Conservation (phyloP, 2,888 invertebrate species). For the Teinopalpus imperialis region DNA sequence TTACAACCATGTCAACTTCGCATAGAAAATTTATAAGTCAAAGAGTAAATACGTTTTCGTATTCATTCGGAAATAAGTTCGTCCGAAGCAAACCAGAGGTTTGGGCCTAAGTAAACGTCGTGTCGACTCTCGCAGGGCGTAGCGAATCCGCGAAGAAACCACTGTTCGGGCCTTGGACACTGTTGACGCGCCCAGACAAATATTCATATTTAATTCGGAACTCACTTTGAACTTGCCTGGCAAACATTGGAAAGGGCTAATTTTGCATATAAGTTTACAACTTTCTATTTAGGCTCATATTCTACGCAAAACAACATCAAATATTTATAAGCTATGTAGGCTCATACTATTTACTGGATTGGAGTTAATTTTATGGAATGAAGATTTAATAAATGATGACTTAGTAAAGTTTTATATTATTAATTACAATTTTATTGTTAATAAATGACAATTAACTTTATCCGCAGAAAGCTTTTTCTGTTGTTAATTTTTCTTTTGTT, state of each 20-base stretch:
- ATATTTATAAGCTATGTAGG: constrained; percentile 18
- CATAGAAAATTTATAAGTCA: constrained; percentile 75
- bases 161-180: constrained; percentile 56
- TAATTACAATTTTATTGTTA: no score
- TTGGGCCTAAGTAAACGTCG: constrained; percentile 69
- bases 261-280: constrained; percentile 39
- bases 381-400: not conserved
- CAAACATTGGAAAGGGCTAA: constrained; percentile 57
- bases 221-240: constrained; percentile 55
- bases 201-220: constrained; percentile 77
- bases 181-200: constrained; percentile 64
- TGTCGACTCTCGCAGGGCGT: constrained; percentile 47
- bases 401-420: no score
- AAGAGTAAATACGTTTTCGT: constrained; percentile 68
- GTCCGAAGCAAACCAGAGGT: constrained; percentile 61
- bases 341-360: constrained; percentile 4
- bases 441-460: no score
- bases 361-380: not conserved
- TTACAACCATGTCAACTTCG: no score
- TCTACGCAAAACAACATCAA: constrained; percentile 21
- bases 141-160: constrained; percentile 65
- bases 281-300: constrained; percentile 26
- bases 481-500: no score
- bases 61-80: constrained; percentile 65
- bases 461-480: no score